Evolutionary conservation across 2,888 invertebrate species (phyloP).

Genomic region (Drosophila paucipuncta): DNA sequence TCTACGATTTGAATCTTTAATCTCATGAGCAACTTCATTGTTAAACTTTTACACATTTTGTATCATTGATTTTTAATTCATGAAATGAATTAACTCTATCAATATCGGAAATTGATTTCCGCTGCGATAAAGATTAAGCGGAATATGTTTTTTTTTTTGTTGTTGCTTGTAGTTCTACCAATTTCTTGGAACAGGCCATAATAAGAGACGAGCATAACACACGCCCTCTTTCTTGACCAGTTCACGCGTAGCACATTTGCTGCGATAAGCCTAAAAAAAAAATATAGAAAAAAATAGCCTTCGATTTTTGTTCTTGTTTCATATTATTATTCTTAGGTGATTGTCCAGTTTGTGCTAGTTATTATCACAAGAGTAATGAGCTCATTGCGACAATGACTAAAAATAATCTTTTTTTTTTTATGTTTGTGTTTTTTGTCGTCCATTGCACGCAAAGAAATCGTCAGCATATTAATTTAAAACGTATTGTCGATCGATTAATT

Average conservation of each 20-base stretch:
- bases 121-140: conserved; percentile 13
- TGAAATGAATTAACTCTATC: conserved; percentile 2
- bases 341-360: neutral
- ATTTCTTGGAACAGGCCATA: conserved; percentile 47
- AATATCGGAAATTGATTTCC: conserved; percentile 46
- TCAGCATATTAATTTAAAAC: conserved; percentile 72
- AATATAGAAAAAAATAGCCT: conserved; percentile 5
- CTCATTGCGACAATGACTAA: conserved; percentile 68
- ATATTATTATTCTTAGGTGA: neutral
- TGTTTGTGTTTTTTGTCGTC: conserved; percentile 52
- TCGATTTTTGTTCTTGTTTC: conserved; percentile 3
- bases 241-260: conserved; percentile 10
- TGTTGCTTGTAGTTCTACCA: conserved; percentile 6
- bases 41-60: neutral
- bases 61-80: neutral
- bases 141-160: neutral
- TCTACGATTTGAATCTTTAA: neutral
- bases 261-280: conserved; percentile 15
- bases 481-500: conserved; percentile 67
- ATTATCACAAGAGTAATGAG: conserved; percentile 61
- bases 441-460: conserved; percentile 40
- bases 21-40: neutral
- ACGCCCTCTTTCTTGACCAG: conserved; percentile 73
- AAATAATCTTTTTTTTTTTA: conserved; percentile 48
- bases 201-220: conserved; percentile 26